phyloP scores from a whole-genome alignment of 1,140 invertebrate species.

The Kradibia gibbosae region DNA sequence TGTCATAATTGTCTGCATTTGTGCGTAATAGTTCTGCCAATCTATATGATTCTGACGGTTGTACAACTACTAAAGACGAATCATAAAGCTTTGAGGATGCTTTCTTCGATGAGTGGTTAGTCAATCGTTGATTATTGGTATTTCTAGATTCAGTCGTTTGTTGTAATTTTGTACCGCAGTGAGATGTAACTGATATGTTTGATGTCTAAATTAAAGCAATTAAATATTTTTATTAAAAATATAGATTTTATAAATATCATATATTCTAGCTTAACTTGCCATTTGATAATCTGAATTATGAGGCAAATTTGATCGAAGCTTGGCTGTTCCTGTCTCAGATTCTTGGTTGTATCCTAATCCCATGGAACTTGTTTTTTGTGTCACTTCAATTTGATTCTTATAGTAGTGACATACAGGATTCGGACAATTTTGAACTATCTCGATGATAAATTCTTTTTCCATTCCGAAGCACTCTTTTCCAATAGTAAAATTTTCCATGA shows the following conservation, averaged over 20 bases:
- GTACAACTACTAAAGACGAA: slow-evolving; percentile 66
- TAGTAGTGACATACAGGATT: slow-evolving; percentile 89
- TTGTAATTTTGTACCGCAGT: neutral
- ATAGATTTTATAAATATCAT: neutral
- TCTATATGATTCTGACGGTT: slow-evolving; percentile 73
- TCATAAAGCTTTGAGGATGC: slow-evolving; percentile 66
- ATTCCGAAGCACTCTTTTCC: slow-evolving; percentile 89
- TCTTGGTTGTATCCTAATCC: slow-evolving; percentile 68
- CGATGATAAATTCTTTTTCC: slow-evolving; percentile 91
- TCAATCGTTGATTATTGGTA: neutral
- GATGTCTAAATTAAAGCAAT: neutral
- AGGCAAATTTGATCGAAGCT: slow-evolving; percentile 55
- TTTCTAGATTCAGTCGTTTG: slow-evolving; percentile 11
- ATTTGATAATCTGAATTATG: slow-evolving; percentile 67
- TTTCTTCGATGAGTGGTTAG: slow-evolving; percentile 54
- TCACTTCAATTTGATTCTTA: slow-evolving; percentile 86
- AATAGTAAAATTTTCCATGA: slow-evolving; percentile 89
- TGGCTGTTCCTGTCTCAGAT: slow-evolving; percentile 63
- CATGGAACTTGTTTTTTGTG: slow-evolving; percentile 72
- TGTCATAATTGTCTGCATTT: slow-evolving; percentile 82
- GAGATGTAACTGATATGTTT: slow-evolving; percentile 8
- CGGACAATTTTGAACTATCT: slow-evolving; percentile 89
- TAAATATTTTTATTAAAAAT: no score
- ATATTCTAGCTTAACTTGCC: slow-evolving; percentile 49
- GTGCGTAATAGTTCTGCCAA: slow-evolving; percentile 76